Percentiles rank a stretch among this genome's conserved stretches.
phyloP scores from a whole-genome alignment of 2,888 invertebrate species.

The Liopterus haemorrhoidalis region DNA sequence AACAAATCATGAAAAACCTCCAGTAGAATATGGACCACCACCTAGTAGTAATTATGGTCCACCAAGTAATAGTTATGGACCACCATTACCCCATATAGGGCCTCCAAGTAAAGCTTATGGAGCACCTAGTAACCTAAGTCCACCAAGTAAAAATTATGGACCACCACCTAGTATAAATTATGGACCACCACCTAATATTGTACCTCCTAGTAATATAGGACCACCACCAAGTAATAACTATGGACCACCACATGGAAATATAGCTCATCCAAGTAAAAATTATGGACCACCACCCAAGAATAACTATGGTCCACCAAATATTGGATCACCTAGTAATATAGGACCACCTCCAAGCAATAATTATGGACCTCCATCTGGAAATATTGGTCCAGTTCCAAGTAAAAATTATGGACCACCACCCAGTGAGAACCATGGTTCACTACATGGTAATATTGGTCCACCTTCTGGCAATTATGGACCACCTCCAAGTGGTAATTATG shows the following conservation, averaged over 20 bases:
- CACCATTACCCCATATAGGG: slow-evolving; percentile 13
- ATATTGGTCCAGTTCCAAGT: slow-evolving; percentile 33
- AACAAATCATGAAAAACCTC: slow-evolving; percentile 17
- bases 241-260: slow-evolving; percentile 29
- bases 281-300: slow-evolving; percentile 27
- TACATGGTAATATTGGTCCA: slow-evolving; percentile 16
- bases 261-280: slow-evolving; percentile 22
- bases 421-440: slow-evolving; percentile 28
- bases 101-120: slow-evolving; percentile 9
- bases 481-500: slow-evolving; percentile 36
- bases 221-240: slow-evolving; percentile 29
- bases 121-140: slow-evolving; percentile 15
- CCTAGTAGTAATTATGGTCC: slow-evolving; percentile 27
- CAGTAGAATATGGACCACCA: slow-evolving; percentile 43
- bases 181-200: slow-evolving; percentile 35
- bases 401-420: slow-evolving; percentile 32
- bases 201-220: slow-evolving; percentile 28
- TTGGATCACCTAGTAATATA: too few species aligned
- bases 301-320: slow-evolving; percentile 21
- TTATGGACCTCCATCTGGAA: slow-evolving; percentile 48
- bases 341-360: too few species aligned
- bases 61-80: slow-evolving; percentile 20
- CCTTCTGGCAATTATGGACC: slow-evolving; percentile 24
- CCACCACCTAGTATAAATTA: slow-evolving; percentile 33
- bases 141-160: slow-evolving; percentile 25